Evolutionary conservation across 2,888 invertebrate species (phyloP).

Genomic region (Drosophila koepferae): DNA sequence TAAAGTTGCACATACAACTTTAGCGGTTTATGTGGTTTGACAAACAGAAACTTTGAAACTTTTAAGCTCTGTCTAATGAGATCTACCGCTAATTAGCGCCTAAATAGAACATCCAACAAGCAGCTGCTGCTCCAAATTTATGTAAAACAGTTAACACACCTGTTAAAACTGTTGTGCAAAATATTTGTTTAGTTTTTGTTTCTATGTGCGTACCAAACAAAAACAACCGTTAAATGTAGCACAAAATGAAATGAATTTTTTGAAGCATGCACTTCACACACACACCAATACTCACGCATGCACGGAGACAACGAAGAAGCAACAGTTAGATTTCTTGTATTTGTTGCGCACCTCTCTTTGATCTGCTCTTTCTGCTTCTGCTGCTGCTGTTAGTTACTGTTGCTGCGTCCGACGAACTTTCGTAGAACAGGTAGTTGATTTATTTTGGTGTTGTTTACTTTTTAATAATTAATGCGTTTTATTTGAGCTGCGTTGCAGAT

Average conservation of each 20-base stretch:
- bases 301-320: conserved; percentile 20
- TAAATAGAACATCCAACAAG: conserved; percentile 17
- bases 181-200: conserved; percentile 23
- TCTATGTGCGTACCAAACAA: conserved; percentile 10
- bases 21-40: neutral
- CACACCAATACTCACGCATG: conserved; percentile 24
- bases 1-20: too few species aligned
- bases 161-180: conserved; percentile 39
- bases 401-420: conserved; percentile 33
- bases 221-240: conserved; percentile 34
- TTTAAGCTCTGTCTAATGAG: conserved; percentile 16
- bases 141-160: conserved; percentile 48
- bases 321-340: conserved; percentile 54
- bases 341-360: conserved; percentile 34
- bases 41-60: neutral
- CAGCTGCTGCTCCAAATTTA: conserved; percentile 34
- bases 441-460: conserved; percentile 13
- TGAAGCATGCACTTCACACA: conserved; percentile 32
- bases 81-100: conserved; percentile 11
- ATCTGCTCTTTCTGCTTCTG: conserved; percentile 23
- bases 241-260: conserved; percentile 36
- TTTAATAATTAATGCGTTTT: neutral
- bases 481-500: conserved; percentile 4
- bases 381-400: conserved; percentile 1
- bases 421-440: conserved; percentile 45